Evolutionary conservation across 2,888 invertebrate genomes (phyloP).

Genomic region (Tachina grossa): DNA sequence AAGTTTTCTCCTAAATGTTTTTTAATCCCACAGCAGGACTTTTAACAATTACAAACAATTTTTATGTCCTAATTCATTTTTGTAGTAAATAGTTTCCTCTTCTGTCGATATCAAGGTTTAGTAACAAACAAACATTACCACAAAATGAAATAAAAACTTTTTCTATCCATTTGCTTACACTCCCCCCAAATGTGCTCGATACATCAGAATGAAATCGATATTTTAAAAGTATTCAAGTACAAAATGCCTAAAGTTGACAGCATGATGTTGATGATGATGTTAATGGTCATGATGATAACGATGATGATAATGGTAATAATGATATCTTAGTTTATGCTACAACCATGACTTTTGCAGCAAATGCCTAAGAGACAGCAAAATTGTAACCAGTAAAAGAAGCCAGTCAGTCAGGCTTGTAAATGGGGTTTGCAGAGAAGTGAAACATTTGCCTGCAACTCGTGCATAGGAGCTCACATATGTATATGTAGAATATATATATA

Average conservation of each 20-base stretch:
- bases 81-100: conserved; percentile 25
- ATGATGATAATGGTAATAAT: no score
- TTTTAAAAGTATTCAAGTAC: conserved; percentile 40
- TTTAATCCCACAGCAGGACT: conserved; percentile 12
- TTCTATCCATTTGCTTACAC: background rate
- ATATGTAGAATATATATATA: background rate
- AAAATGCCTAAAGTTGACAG: conserved; percentile 18
- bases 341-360: conserved; percentile 19
- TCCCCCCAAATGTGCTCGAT: background rate
- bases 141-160: conserved; percentile 14
- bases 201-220: conserved; percentile 50
- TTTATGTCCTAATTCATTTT: conserved; percentile 32
- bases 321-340: no score
- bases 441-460: conserved; percentile 31
- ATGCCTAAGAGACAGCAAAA: conserved; percentile 51
- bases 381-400: conserved; percentile 35
- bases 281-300: background rate
- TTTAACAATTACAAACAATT: background rate
- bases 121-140: conserved; percentile 16
- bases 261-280: background rate
- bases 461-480: background rate
- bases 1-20: conserved; percentile 60
- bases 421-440: conserved; percentile 48
- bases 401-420: conserved; percentile 57
- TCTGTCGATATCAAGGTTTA: conserved; percentile 17